phyloP scores from a whole-genome alignment of 2,888 invertebrate species.

The Caenorhabditis imperialis region DNA sequence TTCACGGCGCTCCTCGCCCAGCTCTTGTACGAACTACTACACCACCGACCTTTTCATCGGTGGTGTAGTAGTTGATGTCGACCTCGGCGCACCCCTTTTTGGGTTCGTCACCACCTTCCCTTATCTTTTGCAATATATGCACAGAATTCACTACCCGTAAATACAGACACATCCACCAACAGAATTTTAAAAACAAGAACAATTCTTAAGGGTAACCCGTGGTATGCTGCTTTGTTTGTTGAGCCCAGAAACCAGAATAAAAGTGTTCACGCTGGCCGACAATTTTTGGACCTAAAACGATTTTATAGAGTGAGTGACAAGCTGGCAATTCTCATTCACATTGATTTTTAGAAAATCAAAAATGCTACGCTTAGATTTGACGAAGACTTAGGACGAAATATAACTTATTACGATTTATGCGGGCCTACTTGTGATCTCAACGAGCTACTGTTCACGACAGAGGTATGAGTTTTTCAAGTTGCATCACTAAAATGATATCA shows the following conservation, averaged over 20 bases:
- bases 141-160: background rate
- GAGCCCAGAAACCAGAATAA: constrained; percentile 38
- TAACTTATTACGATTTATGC: constrained; percentile 65
- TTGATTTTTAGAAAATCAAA: constrained; percentile 32
- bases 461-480: constrained; percentile 40
- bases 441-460: constrained; percentile 61
- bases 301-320: constrained; percentile 57
- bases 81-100: no score
- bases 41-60: no score
- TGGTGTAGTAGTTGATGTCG: no score
- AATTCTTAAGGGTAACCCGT: constrained; percentile 63
- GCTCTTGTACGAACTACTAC: no score
- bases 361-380: constrained; percentile 27
- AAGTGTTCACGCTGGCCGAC: constrained; percentile 25
- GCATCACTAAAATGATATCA: no score
- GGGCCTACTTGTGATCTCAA: constrained; percentile 63
- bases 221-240: constrained; percentile 67
- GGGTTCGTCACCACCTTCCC: no score
- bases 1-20: no score
- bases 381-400: constrained; percentile 17
- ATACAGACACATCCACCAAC: background rate
- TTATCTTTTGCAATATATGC: no score
- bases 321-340: background rate
- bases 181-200: background rate
- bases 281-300: constrained; percentile 56